phyloP scores from a whole-genome alignment of 2,888 invertebrate species.

The Ecliptopera silaceata region DNA sequence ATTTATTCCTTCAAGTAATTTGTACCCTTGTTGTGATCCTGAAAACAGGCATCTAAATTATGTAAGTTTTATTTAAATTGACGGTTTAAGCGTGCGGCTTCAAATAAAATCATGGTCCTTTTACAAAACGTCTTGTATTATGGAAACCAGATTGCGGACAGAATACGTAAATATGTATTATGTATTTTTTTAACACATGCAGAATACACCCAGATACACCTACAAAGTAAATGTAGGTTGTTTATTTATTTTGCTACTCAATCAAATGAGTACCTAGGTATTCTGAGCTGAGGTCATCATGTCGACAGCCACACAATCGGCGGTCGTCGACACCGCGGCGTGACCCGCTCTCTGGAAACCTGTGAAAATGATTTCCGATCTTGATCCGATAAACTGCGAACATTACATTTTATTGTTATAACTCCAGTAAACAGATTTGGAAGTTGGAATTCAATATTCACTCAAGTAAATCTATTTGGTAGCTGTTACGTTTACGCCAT shows the following conservation, averaged over 20 bases:
- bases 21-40: too few species aligned
- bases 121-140: too few species aligned
- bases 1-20: too few species aligned
- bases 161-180: too few species aligned
- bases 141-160: too few species aligned
- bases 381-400: conserved; percentile 23
- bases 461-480: conserved; percentile 6
- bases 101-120: too few species aligned
- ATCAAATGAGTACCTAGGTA: conserved; percentile 43
- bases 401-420: conserved; percentile 28
- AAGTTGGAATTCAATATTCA: conserved; percentile 15
- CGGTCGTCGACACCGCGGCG: conserved; percentile 53
- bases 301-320: conserved; percentile 44
- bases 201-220: background rate
- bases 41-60: too few species aligned
- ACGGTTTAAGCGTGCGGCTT: too few species aligned
- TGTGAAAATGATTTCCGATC: conserved; percentile 41
- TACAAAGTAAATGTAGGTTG: too few species aligned
- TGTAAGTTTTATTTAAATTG: too few species aligned
- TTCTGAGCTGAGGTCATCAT: conserved; percentile 48
- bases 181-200: too few species aligned
- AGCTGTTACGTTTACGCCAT: conserved; percentile 1
- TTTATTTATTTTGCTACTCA: conserved; percentile 19
- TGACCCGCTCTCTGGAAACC: conserved; percentile 50
- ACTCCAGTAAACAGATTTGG: conserved; percentile 10